Conservation (phyloP, 2,113 vertebrate species). For the Mystacornis crossleyi region DNA sequence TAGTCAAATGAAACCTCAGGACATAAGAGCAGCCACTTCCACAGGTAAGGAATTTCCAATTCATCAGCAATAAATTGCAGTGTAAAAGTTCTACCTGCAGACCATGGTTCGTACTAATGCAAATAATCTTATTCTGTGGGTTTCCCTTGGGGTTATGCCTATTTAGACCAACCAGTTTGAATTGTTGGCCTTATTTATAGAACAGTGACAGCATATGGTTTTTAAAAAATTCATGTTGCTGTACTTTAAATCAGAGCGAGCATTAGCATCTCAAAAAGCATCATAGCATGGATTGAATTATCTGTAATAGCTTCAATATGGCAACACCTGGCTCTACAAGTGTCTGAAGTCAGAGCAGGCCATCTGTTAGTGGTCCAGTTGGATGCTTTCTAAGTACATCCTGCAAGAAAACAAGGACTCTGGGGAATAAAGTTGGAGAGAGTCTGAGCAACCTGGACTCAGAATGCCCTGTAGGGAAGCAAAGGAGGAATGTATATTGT, state of each 20-base stretch:
- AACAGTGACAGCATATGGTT: neutral
- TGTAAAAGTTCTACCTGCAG: neutral
- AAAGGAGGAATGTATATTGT: neutral
- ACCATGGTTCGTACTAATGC: neutral
- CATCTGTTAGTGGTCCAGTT: constrained; percentile 13
- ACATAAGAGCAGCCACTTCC: neutral
- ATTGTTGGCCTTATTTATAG: neutral
- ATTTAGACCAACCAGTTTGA: neutral
- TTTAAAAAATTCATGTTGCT: constrained; percentile 2
- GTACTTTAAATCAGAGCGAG: neutral
- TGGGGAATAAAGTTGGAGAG: neutral
- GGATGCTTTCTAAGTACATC: constrained; percentile 13
- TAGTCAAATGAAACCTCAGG: neutral
- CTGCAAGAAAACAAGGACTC: neutral
- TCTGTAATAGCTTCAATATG: constrained; percentile 49
- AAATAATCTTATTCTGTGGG: neutral
- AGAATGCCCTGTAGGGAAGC: neutral
- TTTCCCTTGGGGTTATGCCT: neutral
- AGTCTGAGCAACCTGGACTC: neutral
- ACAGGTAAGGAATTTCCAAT: neutral
- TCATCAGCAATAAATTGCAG: neutral
- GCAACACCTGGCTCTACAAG: constrained; percentile 41
- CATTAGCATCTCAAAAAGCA: constrained; percentile 50
- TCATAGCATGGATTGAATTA: constrained; percentile 8
- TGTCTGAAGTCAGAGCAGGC: constrained; percentile 43